These are phyloP conservation scores for Trachelus stipa DNA, from an alignment of 2,888 invertebrate species.

Conservation along the genomic window DNA sequence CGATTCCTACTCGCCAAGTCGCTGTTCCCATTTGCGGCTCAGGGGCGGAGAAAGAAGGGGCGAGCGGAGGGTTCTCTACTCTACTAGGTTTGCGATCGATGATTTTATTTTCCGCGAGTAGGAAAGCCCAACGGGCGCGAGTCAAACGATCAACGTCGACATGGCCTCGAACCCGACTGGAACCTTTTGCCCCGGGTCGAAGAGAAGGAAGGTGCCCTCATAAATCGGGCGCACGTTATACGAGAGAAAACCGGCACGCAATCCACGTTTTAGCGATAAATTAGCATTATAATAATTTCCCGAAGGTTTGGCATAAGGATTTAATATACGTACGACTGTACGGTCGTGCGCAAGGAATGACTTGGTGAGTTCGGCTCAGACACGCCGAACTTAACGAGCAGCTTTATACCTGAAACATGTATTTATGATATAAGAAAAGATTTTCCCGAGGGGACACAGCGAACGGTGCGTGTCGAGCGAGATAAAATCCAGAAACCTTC, in stretches of 20 bases:
- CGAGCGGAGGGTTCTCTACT: too few relatives aligned
- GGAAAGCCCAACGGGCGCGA: too few relatives aligned
- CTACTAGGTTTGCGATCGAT: too few relatives aligned
- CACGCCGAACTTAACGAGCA: too few relatives aligned
- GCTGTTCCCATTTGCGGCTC: too few relatives aligned
- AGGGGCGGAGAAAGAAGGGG: too few relatives aligned
- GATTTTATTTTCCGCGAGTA: too few relatives aligned
- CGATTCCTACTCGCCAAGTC: too few relatives aligned
- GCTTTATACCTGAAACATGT: too few relatives aligned
- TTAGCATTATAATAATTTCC: conserved; percentile 20
- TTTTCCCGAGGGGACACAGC: not conserved
- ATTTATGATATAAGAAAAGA: too few relatives aligned
- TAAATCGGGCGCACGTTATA: not conserved
- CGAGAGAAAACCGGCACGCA: conserved; percentile 6
- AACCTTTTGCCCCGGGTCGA: conserved; percentile 6
- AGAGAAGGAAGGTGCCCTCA: not conserved
- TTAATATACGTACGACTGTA: too few relatives aligned
- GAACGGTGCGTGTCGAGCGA: conserved; percentile 15
- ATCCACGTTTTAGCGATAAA: conserved; percentile 20
- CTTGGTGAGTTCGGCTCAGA: not conserved
- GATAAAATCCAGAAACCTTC: conserved; percentile 20
- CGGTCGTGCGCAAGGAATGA: not conserved
- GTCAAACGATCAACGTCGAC: conserved; percentile 30
- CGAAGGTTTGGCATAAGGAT: not conserved
- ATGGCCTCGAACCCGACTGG: too few relatives aligned